Percentiles rank a stretch among this genome's conserved stretches.
Conservation (phyloP, 2,888 invertebrate species). For the Oligia strigilis region DNA sequence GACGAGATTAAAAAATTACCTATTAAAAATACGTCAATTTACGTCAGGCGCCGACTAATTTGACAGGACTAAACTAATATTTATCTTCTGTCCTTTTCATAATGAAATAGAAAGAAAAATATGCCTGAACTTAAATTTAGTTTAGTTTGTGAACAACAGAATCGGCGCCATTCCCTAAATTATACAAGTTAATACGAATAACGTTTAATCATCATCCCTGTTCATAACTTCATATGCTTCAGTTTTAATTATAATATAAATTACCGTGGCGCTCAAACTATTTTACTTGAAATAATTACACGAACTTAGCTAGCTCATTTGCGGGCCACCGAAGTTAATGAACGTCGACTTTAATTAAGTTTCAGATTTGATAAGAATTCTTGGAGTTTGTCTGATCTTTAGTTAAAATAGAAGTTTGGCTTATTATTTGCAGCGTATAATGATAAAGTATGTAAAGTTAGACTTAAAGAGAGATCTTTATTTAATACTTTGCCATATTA, state of each 20-base stretch:
- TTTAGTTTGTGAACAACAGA: too few relatives aligned
- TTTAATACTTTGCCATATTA: not conserved
- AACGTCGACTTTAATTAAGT: constrained; percentile 79
- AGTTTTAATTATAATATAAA: constrained; percentile 26
- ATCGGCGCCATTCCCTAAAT: not conserved
- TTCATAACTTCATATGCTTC: constrained; percentile 15
- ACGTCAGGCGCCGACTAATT: too few relatives aligned
- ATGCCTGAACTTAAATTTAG: too few relatives aligned
- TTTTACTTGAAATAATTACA: constrained; percentile 67
- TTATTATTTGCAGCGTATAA: constrained; percentile 7
- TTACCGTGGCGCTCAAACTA: constrained; percentile 40
- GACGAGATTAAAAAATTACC: too few relatives aligned
- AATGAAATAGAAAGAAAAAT: too few relatives aligned
- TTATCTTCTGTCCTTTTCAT: too few relatives aligned
- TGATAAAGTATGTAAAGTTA: not conserved
- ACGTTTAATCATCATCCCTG: not conserved
- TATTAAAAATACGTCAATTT: too few relatives aligned
- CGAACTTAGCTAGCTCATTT: constrained; percentile 79
- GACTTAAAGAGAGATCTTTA: too few relatives aligned
- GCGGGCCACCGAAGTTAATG: constrained; percentile 77
- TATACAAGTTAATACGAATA: not conserved
- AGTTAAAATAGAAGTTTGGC: constrained; percentile 37
- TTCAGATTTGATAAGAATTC: constrained; percentile 74
- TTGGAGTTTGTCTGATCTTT: constrained; percentile 47
- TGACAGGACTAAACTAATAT: too few relatives aligned